A percentile compares a stretch with the other conserved stretches of the same genome.
Evolutionary conservation across 1,140 invertebrate species (phyloP).

Genomic region (Calephelis virginiensis): DNA sequence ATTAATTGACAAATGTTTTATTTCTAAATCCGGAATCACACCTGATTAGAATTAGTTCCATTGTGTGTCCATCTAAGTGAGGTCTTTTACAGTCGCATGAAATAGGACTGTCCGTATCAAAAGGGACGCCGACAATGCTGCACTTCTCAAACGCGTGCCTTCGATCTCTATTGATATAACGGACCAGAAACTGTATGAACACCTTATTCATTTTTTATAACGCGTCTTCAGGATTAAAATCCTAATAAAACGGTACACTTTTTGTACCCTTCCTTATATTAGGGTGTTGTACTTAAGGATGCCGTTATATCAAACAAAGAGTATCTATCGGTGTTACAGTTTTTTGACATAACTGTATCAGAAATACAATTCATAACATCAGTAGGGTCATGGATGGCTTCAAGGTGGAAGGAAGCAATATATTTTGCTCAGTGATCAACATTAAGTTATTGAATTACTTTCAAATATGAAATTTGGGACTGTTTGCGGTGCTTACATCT

Average conservation of each 20-base stretch:
- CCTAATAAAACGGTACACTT: conserved; percentile 68
- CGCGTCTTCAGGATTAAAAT: conserved; percentile 44
- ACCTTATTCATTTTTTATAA: conserved; percentile 66
- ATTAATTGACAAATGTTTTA: neutral
- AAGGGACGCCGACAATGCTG: conserved; percentile 60
- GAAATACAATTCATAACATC: conserved; percentile 46
- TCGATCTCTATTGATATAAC: conserved; percentile 76
- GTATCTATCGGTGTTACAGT: conserved; percentile 63
- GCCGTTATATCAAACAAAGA: conserved; percentile 67
- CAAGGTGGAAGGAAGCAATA: conserved; percentile 77
- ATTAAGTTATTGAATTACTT: conserved; percentile 77
- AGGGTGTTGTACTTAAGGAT: conserved; percentile 54
- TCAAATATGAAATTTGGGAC: conserved; percentile 63
- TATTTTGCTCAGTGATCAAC: conserved; percentile 65
- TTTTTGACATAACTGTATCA: conserved; percentile 74
- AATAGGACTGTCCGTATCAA: conserved; percentile 22
- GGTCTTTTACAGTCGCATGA: conserved; percentile 72
- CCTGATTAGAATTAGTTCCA: conserved; percentile 50
- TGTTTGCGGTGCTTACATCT: conserved; percentile 69
- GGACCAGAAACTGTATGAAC: conserved; percentile 62
- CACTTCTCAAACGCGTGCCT: conserved; percentile 64
- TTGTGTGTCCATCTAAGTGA: conserved; percentile 42
- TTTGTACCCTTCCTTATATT: conserved; percentile 55
- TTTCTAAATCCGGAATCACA: conserved; percentile 45
- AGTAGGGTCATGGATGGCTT: conserved; percentile 39